A percentile compares a stretch with the other conserved stretches of the same genome.
phyloP scores from a whole-genome alignment of 2,797 vertebrate species.

The Vespertilio murinus region DNA sequence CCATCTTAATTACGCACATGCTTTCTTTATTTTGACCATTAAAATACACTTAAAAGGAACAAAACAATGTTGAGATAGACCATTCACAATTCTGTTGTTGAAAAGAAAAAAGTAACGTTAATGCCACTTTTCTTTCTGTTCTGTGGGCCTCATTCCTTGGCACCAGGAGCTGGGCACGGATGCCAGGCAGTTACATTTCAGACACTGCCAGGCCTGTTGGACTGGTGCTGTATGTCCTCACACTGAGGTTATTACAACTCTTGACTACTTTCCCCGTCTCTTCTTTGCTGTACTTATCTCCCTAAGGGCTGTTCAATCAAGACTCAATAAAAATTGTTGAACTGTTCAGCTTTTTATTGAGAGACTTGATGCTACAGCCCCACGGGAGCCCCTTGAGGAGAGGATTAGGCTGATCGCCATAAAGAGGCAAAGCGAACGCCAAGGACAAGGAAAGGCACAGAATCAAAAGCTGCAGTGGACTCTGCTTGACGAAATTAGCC shows the following conservation, averaged over 20 bases:
- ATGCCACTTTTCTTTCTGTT: slow-evolving; percentile 19
- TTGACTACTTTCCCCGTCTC: background rate
- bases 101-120: background rate
- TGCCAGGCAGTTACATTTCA: slow-evolving; percentile 46
- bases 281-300: slow-evolving; percentile 35
- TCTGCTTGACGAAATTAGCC: background rate
- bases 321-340: slow-evolving; percentile 73
- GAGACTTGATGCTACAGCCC: slow-evolving; percentile 19
- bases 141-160: slow-evolving; percentile 29
- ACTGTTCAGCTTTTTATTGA: slow-evolving; percentile 70
- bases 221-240: background rate
- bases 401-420: slow-evolving; percentile 43
- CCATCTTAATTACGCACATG: background rate
- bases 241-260: slow-evolving; percentile 13
- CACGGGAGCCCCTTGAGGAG: slow-evolving; percentile 50
- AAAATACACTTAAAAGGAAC: background rate
- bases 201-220: background rate
- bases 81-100: background rate
- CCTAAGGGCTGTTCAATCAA: slow-evolving; percentile 64
- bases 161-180: background rate
- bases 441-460: slow-evolving; percentile 46
- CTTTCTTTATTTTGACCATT: background rate
- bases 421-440: slow-evolving; percentile 49
- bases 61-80: background rate
- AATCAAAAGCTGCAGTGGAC: background rate